Conservation (phyloP, 2,888 invertebrate genomes). For the Drosophila ustulata region DNA sequence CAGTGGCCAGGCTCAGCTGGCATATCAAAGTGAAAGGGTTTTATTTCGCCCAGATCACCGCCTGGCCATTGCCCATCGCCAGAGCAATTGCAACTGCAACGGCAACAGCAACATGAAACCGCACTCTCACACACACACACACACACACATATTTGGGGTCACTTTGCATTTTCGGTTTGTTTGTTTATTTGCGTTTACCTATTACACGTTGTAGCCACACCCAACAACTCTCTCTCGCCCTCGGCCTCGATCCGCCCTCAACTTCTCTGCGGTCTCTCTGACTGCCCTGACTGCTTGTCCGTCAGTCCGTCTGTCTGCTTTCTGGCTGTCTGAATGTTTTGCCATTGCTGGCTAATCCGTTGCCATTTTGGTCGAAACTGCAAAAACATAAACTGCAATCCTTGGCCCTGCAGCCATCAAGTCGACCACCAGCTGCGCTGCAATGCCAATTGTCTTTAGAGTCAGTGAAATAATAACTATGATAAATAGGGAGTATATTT, state of each 20-base stretch:
- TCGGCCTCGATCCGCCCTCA: not conserved
- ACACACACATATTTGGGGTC: slow-evolving; percentile 48
- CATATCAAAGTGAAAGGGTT: slow-evolving; percentile 78
- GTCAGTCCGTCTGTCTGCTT: not conserved
- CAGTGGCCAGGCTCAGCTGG: slow-evolving; percentile 57
- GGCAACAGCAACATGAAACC: slow-evolving; percentile 22
- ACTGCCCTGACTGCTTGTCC: not conserved
- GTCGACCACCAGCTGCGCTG: slow-evolving; percentile 34
- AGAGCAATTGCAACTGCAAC: slow-evolving; percentile 12
- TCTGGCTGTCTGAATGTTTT: slow-evolving; percentile 44
- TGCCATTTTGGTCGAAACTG: slow-evolving; percentile 51
- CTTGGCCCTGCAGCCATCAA: not conserved
- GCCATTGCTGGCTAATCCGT: slow-evolving; percentile 65
- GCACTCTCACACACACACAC: slow-evolving; percentile 22
- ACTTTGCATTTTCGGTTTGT: slow-evolving; percentile 57
- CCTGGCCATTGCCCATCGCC: slow-evolving; percentile 51
- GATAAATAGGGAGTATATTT: no score
- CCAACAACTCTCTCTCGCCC: not conserved
- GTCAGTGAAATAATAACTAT: not conserved
- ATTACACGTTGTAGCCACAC: slow-evolving; percentile 52
- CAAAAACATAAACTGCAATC: slow-evolving; percentile 53
- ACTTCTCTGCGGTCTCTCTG: slow-evolving; percentile 5
- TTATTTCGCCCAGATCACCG: slow-evolving; percentile 48
- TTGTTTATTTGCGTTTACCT: slow-evolving; percentile 70
- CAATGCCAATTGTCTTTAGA: not conserved